Conservation (phyloP, 2,888 invertebrate species). For the Acronicta alni region DNA sequence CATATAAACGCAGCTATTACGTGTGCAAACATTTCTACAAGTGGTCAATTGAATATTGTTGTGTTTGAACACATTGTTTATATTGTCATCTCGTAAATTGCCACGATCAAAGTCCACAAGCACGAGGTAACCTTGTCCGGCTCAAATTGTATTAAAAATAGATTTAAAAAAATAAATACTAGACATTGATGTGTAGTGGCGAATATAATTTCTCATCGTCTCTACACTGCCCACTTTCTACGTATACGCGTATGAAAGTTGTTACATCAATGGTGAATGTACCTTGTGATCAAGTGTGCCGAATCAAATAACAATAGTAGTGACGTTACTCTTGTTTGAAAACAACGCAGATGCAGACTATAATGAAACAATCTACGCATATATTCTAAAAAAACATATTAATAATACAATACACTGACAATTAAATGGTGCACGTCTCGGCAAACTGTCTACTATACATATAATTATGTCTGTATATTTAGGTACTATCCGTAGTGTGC, state of each 20-base stretch:
- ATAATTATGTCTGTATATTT: no score
- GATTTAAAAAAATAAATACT: conserved; percentile 24
- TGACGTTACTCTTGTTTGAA: conserved; percentile 3
- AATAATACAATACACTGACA: no score
- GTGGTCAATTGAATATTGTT: conserved; percentile 59
- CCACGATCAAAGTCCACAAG: conserved; percentile 58
- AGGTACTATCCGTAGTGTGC: no score
- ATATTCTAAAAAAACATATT: no score
- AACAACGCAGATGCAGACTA: background rate
- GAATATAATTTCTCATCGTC: conserved; percentile 16
- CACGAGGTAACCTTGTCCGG: conserved; percentile 54
- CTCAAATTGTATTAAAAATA: conserved; percentile 49
- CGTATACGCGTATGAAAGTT: conserved; percentile 22
- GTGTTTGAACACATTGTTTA: conserved; percentile 48
- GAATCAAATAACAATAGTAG: conserved; percentile 7
- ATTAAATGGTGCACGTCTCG: no score
- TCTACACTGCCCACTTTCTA: conserved; percentile 32
- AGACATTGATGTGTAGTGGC: conserved; percentile 9
- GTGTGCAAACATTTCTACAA: conserved; percentile 49
- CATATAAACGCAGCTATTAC: conserved; percentile 32
- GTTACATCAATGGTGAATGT: conserved; percentile 9
- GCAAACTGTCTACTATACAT: background rate
- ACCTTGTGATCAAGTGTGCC: background rate
- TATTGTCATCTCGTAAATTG: conserved; percentile 50
- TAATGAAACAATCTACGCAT: background rate